Conservation (phyloP, 1,140 invertebrate species). For the Lasaia peninsularis region DNA sequence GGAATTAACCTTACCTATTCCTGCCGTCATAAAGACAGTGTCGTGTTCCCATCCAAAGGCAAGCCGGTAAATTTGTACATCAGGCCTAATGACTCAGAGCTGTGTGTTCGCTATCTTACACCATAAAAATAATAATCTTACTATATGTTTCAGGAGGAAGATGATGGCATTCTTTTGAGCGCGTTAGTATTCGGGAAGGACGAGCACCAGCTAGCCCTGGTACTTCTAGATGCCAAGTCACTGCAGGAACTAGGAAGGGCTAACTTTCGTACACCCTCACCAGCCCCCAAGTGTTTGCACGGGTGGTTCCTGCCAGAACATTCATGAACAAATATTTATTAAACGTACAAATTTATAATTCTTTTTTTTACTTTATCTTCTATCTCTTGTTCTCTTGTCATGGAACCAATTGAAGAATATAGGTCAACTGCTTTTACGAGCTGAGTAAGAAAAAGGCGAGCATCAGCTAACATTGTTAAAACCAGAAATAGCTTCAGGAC, state of each 20-base stretch:
- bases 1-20: no score
- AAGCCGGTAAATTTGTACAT: no score
- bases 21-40: no score
- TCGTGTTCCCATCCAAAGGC: no score
- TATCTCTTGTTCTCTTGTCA: no score
- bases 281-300: constrained; percentile 27
- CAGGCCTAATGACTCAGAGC: no score
- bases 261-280: constrained; percentile 23
- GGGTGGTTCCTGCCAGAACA: constrained; percentile 25
- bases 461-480: no score
- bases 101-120: no score
- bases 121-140: neutral
- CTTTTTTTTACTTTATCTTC: neutral
- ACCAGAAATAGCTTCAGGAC: no score
- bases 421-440: no score
- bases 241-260: constrained; percentile 22
- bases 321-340: neutral
- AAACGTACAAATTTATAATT: neutral
- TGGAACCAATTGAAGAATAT: no score
- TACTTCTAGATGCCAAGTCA: constrained; percentile 24
- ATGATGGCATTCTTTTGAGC: constrained; percentile 28
- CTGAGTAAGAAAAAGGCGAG: no score
- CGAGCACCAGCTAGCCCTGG: constrained; percentile 12
- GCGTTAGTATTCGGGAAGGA: constrained; percentile 22
- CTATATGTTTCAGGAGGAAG: constrained; percentile 24